Conservation (phyloP, 2,888 invertebrate genomes). For the Nycteola revayana region DNA sequence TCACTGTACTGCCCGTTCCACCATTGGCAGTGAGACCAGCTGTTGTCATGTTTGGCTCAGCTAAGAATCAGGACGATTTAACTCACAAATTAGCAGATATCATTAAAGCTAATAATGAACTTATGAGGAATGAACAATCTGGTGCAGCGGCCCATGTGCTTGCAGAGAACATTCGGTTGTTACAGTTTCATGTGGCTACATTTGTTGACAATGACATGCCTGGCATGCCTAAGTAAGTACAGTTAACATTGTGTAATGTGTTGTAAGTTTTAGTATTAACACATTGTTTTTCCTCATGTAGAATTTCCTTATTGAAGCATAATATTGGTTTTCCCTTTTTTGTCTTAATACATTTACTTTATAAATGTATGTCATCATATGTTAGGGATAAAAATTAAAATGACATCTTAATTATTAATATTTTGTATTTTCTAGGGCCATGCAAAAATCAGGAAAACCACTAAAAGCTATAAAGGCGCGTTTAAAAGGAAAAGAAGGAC, state of each 20-base stretch:
- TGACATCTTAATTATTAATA: no score
- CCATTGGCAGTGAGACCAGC: conserved; percentile 98
- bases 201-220: conserved; percentile 99
- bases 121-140: conserved; percentile 96
- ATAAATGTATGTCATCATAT: no score
- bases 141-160: conserved; percentile 99
- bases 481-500: conserved; percentile 98
- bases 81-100: conserved; percentile 99
- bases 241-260: no score
- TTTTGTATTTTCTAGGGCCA: conserved; percentile 84
- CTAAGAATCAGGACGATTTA: conserved; percentile 98
- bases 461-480: conserved; percentile 98
- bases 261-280: no score
- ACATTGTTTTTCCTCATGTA: no score
- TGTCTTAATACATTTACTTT: no score
- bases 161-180: conserved; percentile 97
- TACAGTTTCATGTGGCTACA: conserved; percentile 99
- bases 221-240: conserved; percentile 90
- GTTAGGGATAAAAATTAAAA: no score
- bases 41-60: conserved; percentile 99
- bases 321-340: no score
- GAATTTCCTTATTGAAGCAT: no score
- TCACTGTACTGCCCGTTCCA: conserved; percentile 98
- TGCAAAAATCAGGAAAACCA: conserved; percentile 99
- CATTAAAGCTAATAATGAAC: conserved; percentile 98